Percentiles rank a stretch among this genome's conserved stretches.
These are phyloP conservation scores for Salvator merianae DNA, from an alignment of 2,113 vertebrate species.

Conservation along the genomic window DNA sequence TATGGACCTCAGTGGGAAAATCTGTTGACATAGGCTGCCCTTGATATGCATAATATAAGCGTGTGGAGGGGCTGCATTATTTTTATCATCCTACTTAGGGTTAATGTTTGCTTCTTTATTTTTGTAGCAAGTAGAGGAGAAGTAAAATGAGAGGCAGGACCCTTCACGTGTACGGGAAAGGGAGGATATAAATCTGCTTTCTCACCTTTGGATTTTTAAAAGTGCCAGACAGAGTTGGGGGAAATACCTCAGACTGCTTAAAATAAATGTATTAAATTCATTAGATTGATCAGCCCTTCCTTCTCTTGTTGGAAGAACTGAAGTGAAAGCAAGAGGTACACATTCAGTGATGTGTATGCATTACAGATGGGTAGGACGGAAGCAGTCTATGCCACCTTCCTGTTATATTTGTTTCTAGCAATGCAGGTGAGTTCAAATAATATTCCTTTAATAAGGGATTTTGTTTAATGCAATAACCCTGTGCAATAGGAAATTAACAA, in stretches of 20 bases:
- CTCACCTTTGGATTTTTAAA: conserved; percentile 55
- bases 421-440: neutral
- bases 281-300: conserved; percentile 9
- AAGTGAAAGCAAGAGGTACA: neutral
- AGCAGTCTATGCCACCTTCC: neutral
- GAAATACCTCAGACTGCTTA: conserved; percentile 21
- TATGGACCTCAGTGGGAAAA: neutral
- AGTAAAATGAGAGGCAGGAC: neutral
- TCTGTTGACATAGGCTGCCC: neutral
- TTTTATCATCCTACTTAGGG: neutral
- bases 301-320: neutral
- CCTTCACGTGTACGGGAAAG: conserved; percentile 43
- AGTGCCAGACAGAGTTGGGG: conserved; percentile 33
- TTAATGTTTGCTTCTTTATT: neutral
- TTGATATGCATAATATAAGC: neutral
- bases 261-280: conserved; percentile 38
- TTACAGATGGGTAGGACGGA: neutral
- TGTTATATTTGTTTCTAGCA: neutral
- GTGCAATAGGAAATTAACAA: accelerated
- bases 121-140: neutral
- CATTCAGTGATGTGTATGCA: accelerated
- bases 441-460: neutral
- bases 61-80: neutral
- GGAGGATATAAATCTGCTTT: conserved; percentile 15
- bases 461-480: neutral